Evolutionary conservation across 1,140 invertebrate genomes (phyloP), one percentile per base, ranked within the genome.

Genomic region (Schlechtendalia chinensis): DNA sequence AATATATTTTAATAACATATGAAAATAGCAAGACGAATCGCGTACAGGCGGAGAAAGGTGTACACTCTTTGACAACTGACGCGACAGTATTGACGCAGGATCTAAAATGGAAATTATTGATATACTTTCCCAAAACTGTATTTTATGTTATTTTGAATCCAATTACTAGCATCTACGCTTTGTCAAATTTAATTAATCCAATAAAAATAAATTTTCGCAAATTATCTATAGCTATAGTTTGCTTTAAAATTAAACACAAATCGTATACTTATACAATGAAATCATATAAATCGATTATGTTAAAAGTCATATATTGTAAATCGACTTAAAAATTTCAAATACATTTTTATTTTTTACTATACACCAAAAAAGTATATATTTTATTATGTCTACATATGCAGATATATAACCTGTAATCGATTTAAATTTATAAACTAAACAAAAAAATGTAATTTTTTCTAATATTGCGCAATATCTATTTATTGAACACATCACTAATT

Each of bases 1-100:
- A 56, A 54, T 54, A 56, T 22, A 6, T 56, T 22, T 8, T 56
- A 56, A 22, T n/a, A 67, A 1, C 11, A 22, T 5, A 12, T 45
- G 32, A 47, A 47, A 65, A 67, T 67, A 47, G n/a, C 5, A 47
- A 39, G n/a, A 67, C 65, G 39, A 45, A 67, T 67, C 5, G 39
- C 11, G n/a, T n/a, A 4, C n/a, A 22, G 32, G 12, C 3, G 39
- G n/a, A 67, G 32, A 24, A 67, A 22, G n/a, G 65, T 47, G n/a
- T 45, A n/a, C n/a, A n/a, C n/a, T n/a, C n/a, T 6, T 1, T n/a
- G 10, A 67, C 63, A 47, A 0, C 5, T 39, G 10, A 67, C 63
- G n/a, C 0, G 39, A 24, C 12, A 67, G 19, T 45, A 63, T 14
- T 67, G 12, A 45, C 39, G n/a, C 5, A 3, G 22, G 14, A 67